Base-by-base conservation (phyloP, 2,113 vertebrate genomes). In the Dipodomys ordii region DNA sequence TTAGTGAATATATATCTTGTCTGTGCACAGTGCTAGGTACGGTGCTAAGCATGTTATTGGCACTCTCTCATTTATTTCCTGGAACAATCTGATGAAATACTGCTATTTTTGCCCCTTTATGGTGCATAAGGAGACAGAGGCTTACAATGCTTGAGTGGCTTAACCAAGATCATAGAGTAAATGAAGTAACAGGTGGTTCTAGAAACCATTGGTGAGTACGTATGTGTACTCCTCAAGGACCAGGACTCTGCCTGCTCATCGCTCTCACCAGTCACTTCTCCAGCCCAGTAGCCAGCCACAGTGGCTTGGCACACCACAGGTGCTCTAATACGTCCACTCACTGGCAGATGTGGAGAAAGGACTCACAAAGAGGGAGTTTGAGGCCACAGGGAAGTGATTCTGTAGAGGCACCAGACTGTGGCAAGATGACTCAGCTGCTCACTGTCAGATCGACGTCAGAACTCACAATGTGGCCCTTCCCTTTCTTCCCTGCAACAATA, bases 401-500 rank as follows among this genome's bases (percentile, higher is more conserved):
- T 0, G 3, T 1, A 64, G 74, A 87, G 1, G 27, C 49, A 11
- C 9, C 85, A 96, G 93, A 78, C 77, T 28, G 0, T 49, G 84
- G 32, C 12, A 27, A 76, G 19, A 53, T 96, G 97, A 97, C 90
- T 95, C 96, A 94, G 94, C 71, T 25, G 88, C 64, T 62, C 71
- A 65, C 39, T 69, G 90, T 69, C 44, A 65, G 71, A 88, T 2
- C 8, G 81, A 77, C 78, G 69, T 96, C 94, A 93, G 88, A 46
- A 78, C 86, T 91, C 68, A 20, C 65, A 11, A 76, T 1, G 2
- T 3, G 10, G 92, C 78, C 82, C 93, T 93, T 97, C 90, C 89
- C 74, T 89, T 95, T 94, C 92, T n/a, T 68, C 84, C 86, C 62
- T 1, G 5, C 81, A 96, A 95, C 94, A 96, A 92, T 92, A 90